Conservation (phyloP, 2,888 invertebrate genomes). For the Microchrysa polita region DNA sequence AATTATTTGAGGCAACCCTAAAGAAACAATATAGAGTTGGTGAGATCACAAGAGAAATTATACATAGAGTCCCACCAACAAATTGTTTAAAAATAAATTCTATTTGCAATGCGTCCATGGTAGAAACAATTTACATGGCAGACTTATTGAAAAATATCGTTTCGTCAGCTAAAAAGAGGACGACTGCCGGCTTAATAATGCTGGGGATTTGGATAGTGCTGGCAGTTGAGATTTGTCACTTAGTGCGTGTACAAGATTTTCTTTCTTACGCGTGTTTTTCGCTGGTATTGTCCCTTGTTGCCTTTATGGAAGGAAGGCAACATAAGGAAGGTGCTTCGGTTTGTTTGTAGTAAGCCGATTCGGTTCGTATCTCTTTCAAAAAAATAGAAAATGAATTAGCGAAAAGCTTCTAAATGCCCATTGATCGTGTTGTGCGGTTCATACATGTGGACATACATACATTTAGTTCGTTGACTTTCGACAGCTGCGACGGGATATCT, state of each 20-base stretch:
- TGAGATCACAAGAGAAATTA: constrained; percentile 37
- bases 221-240: constrained; percentile 45
- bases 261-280: constrained; percentile 18
- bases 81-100: constrained; percentile 47
- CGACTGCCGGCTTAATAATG: constrained; percentile 18
- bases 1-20: too few relatives aligned
- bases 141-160: constrained; percentile 36
- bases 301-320: neutral
- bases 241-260: constrained; percentile 38
- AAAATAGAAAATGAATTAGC: too few relatives aligned
- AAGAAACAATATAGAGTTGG: neutral
- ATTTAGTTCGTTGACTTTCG: constrained; percentile 26
- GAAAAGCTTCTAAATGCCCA: too few relatives aligned
- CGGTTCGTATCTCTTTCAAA: neutral
- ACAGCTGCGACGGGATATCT: neutral
- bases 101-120: constrained; percentile 24
- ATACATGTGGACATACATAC: neutral
- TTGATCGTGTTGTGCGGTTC: too few relatives aligned
- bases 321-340: neutral
- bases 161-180: neutral
- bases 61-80: constrained; percentile 25
- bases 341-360: neutral
- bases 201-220: constrained; percentile 12
- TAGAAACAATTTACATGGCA: constrained; percentile 10
- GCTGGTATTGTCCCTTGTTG: neutral